Evolutionary conservation across 2,797 vertebrate genomes (phyloP), one percentile per base, ranked within the genome.

Genomic region (Phoxinus dragarum): DNA sequence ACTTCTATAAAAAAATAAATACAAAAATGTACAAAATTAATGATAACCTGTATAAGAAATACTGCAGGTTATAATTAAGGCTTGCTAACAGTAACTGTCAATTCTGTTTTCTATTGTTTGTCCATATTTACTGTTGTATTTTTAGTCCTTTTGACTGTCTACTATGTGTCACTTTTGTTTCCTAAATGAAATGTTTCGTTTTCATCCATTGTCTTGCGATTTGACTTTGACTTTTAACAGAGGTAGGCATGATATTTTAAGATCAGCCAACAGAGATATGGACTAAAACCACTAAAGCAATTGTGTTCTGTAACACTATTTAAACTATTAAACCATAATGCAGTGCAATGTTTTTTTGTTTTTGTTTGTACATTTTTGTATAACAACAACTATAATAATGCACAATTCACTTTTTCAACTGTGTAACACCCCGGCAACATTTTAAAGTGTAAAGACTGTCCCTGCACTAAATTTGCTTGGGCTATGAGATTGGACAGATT

Each of bases 401-500:
- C 12, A 5, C 8, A 31, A 59, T 44, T 82, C 12, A 44, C 4
- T 21, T 40, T 40, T 40, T 71, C 54, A 69, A 38, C 27, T 31
- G n/a, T 38, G 49, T 36, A 75, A 31, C 16, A 69, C 19, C 3
- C 12, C 0, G 0, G 14, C 23, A 8, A 21, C 59, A 56, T 40
- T 49, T n/a, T 21, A 38, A 6, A 10, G 21, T 47, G 6, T 34
- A 64, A n/a, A 66, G 40, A 83, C 4, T 84, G 10, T 16, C 34
- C n/a, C n/a, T 42, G 54, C 38, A 47, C 44, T 84, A 67, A 67
- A 68, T 75, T 42, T 54, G 47, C 36, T 56, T 84, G 64, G 12
- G 74, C 52, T 47, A 19, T 68, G 75, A 47, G n/a, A 47, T 31
- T 84, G 74, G 27, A 72, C 23, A 71, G 66, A 71, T 79, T 79